Percentiles rank a stretch among this genome's conserved stretches.
These are phyloP conservation scores for Pteruthius melanotis DNA, from an alignment of 2,113 vertebrate genomes.

Conservation along the genomic window DNA sequence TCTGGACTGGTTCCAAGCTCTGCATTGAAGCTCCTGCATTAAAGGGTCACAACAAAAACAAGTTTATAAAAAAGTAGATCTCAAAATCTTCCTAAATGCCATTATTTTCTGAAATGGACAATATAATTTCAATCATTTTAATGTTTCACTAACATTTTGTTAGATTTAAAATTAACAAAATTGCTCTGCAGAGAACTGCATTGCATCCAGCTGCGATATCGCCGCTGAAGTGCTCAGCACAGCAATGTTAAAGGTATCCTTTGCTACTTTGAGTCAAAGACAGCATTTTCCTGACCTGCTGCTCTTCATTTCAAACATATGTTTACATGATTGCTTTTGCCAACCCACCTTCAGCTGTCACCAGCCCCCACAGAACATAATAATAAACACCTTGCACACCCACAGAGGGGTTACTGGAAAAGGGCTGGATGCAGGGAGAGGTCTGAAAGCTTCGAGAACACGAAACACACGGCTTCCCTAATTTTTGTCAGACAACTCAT, in stretches of 20 bases:
- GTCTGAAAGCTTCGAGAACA: neutral
- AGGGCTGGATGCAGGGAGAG: neutral
- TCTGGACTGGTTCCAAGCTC: neutral
- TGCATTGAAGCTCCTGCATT: neutral
- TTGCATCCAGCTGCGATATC: neutral
- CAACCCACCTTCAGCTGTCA: constrained; percentile 47
- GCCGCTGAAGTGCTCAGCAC: neutral
- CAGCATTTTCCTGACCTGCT: neutral
- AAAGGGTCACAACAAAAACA: neutral
- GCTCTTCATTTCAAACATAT: constrained; percentile 7
- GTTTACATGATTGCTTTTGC: constrained; percentile 1
- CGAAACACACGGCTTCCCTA: neutral
- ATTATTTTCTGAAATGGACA: neutral
- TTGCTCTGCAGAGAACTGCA: neutral
- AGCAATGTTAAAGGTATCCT: neutral
- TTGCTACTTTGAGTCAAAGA: neutral
- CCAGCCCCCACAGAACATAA: constrained; percentile 29
- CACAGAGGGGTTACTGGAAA: neutral
- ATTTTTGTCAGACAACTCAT: neutral
- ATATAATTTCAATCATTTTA: neutral
- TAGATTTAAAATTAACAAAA: neutral
- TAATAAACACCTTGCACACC: constrained; percentile 15
- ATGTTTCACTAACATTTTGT: neutral
- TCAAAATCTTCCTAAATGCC: neutral
- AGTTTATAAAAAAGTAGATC: neutral